These are phyloP conservation scores for Venusia cambrica DNA, from an alignment of 2,888 invertebrate genomes.

Conservation along the genomic window DNA sequence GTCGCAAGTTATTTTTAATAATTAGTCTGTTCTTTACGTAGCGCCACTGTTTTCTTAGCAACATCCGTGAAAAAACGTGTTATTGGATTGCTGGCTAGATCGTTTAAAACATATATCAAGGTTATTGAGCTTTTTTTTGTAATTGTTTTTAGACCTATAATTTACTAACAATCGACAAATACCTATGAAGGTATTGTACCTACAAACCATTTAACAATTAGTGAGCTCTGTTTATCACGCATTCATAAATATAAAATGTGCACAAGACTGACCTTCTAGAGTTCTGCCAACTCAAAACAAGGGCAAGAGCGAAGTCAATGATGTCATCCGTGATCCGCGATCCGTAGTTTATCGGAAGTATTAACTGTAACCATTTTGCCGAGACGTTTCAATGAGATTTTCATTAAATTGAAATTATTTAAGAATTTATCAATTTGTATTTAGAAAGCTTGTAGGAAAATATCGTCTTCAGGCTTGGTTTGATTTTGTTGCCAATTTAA, in stretches of 20 bases:
- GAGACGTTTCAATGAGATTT: too few relatives aligned
- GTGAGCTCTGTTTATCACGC: slow-evolving; percentile 1
- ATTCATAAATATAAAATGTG: slow-evolving; percentile 5
- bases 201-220: too few relatives aligned
- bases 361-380: too few relatives aligned
- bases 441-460: too few relatives aligned
- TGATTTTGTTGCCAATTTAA: too few relatives aligned
- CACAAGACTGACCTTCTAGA: slow-evolving; percentile 23
- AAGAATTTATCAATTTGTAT: too few relatives aligned
- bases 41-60: slow-evolving; percentile 37
- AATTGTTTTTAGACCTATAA: too few relatives aligned
- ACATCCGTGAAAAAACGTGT: slow-evolving; percentile 30
- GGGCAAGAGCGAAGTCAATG: slow-evolving; percentile 35
- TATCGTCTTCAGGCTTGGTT: too few relatives aligned
- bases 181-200: too few relatives aligned
- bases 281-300: slow-evolving; percentile 25
- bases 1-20: slow-evolving; percentile 69
- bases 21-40: slow-evolving; percentile 48
- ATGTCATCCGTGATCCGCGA: slow-evolving; percentile 39
- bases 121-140: background rate
- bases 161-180: too few relatives aligned
- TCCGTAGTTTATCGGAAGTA: slow-evolving; percentile 8
- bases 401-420: too few relatives aligned
- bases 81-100: slow-evolving; percentile 17
- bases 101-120: slow-evolving; percentile 6